Evolutionary conservation across 2,797 vertebrate species (phyloP), one percentile per base, ranked within the genome.

Genomic region (Neosalanx taihuensis): DNA sequence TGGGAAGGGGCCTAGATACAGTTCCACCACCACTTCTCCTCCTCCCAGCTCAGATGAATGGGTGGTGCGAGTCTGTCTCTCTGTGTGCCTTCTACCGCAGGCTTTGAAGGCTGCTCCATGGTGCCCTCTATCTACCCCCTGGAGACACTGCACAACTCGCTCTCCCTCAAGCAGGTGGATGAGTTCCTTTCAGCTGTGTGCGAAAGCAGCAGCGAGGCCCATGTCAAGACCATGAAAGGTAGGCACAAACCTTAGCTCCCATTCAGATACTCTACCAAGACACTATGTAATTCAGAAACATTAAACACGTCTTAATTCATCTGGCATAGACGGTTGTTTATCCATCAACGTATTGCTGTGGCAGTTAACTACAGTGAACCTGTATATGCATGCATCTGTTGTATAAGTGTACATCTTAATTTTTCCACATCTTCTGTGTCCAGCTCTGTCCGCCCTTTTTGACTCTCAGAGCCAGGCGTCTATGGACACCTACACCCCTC

Each of bases 81-180:
- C 0, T 80, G 62, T 81, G 62, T 82, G 33, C 69, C 41, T 56
- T 64, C 69, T 58, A n/a, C 76, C 81, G 85, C 93, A 99, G 98
- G 98, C 58, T 99, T 99, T 79, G 98, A 99, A 92, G 96, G 97
- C 82, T 98, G 95, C 86, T 98, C 96, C 79, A 96, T 99, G 96
- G 98, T 99, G 82, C 97, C 96, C 83, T 98, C 96, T 64, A 96
- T 99, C 87, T 96, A 97, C 81, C 97, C 97, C 0, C 87, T 99
- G 91, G 98, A 99, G 92, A 99, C 98, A 0, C 94, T 99, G 82
- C 98, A 99, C 92, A 99, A 99, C 90, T 95, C 94, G 4, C 95
- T 99, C 29, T 99, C 98, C 1, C 86, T 99, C 83, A 95, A 94
- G 81, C 96, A 99, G 92, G 96, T 99, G 81, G 95, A 95, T 35